Evolutionary conservation across 2,888 invertebrate genomes (phyloP).

Genomic region (Clostera curtula): DNA sequence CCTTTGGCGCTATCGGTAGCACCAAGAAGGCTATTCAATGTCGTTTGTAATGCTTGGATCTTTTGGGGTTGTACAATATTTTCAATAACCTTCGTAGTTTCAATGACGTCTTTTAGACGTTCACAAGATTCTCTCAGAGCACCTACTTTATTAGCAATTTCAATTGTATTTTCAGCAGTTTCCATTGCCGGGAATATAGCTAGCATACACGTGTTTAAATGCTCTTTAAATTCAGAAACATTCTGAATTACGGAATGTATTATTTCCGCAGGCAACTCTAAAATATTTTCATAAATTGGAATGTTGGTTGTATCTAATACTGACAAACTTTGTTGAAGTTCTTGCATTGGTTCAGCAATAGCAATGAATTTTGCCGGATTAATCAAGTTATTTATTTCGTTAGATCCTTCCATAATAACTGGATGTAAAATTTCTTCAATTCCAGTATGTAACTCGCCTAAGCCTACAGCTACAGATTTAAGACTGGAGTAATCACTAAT

Average conservation of each 20-base stretch:
- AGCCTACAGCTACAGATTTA: conserved; percentile 40
- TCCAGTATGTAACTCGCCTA: conserved; percentile 42
- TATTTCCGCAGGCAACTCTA: conserved; percentile 48
- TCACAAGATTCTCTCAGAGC: conserved; percentile 41
- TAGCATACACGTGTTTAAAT: conserved; percentile 45
- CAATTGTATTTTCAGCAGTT: conserved; percentile 40
- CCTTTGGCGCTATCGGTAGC: conserved; percentile 39
- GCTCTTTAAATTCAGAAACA: conserved; percentile 45
- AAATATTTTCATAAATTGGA: conserved; percentile 53
- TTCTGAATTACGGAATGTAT: conserved; percentile 44
- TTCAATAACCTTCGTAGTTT: conserved; percentile 20
- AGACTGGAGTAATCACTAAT: conserved; percentile 48
- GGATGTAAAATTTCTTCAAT: conserved; percentile 56
- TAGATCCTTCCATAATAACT: conserved; percentile 42
- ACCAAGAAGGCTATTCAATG: conserved; percentile 37
- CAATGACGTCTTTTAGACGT: conserved; percentile 38
- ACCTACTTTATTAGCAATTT: conserved; percentile 48
- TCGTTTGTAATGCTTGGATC: conserved; percentile 29
- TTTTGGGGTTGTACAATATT: conserved; percentile 13
- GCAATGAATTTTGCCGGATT: conserved; percentile 39
- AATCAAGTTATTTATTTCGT: conserved; percentile 29
- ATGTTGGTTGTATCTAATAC: conserved; percentile 51
- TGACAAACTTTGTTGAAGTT: conserved; percentile 49
- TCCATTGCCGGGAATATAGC: conserved; percentile 45
- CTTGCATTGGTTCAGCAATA: conserved; percentile 56